These are phyloP conservation scores for Alexandromys fortis DNA, from an alignment of 2,113 vertebrate species.

Conservation along the genomic window DNA sequence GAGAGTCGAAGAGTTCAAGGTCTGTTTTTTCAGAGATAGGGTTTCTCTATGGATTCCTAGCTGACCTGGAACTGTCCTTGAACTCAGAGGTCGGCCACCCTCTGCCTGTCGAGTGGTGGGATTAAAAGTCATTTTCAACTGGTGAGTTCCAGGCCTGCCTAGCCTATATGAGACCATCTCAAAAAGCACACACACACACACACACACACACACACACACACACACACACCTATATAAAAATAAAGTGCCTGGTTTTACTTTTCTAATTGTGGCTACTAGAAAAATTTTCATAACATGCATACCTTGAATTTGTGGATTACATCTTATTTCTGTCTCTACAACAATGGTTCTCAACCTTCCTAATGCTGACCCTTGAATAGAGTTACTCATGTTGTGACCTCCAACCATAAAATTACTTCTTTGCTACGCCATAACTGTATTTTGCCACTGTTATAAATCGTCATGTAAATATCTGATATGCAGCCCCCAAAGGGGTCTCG, in stretches of 20 bases:
- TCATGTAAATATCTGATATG: not conserved
- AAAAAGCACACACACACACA: not conserved
- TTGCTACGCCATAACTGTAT: not conserved
- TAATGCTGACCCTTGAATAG: not conserved
- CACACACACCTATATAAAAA: not conserved
- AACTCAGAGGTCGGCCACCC: not conserved
- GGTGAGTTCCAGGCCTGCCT: not conserved
- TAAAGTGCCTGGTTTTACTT: not conserved
- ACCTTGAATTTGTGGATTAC: not conserved
- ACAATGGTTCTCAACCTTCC: not conserved
- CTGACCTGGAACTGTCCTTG: not conserved
- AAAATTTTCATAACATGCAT: not conserved
- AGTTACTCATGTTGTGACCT: not conserved
- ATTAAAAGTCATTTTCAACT: not conserved
- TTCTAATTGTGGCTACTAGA: not conserved
- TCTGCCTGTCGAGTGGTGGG: not conserved
- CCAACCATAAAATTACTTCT: not conserved
- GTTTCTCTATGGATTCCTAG: not conserved
- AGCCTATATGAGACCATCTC: not conserved
- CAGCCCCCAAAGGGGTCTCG: not conserved
- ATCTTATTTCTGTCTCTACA: conserved; percentile 5
- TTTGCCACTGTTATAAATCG: not conserved
- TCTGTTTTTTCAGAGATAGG: not conserved
- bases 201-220: too few species aligned
- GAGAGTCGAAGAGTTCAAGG: not conserved